Percentiles rank a stretch among this genome's conserved stretches.
phyloP scores from a whole-genome alignment of 2,797 vertebrate species.

The Pipistrellus kuhlii region DNA sequence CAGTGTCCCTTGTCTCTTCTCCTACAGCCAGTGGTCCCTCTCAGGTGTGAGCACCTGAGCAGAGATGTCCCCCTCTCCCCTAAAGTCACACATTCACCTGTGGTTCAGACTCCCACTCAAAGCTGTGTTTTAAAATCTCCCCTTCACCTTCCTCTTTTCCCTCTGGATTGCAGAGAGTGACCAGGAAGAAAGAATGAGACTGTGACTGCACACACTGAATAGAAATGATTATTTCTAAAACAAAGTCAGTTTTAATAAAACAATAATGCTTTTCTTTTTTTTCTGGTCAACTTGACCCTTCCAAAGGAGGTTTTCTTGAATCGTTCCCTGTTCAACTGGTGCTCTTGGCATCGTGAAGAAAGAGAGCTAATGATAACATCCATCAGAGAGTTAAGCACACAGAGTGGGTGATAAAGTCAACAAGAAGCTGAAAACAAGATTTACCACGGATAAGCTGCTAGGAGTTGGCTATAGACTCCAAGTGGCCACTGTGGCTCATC shows the following conservation, averaged over 20 bases:
- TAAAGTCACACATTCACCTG: background rate
- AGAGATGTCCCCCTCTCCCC: background rate
- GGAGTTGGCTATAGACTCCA: constrained; percentile 16
- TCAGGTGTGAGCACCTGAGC: background rate
- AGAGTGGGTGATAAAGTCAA: constrained; percentile 73
- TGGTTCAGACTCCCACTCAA: background rate
- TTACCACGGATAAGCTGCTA: constrained; percentile 40
- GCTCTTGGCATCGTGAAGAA: constrained; percentile 45
- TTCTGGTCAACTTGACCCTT: constrained; percentile 6
- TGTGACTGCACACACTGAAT: background rate
- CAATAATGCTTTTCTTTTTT: background rate
- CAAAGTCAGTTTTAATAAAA: constrained; percentile 27
- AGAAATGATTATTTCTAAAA: constrained; percentile 50
- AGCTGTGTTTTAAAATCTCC: background rate
- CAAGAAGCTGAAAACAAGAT: constrained; percentile 72
- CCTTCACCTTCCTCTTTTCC: background rate
- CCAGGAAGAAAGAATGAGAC: constrained; percentile 22
- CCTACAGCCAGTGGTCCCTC: background rate
- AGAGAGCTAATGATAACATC: constrained; percentile 61
- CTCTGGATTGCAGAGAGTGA: background rate
- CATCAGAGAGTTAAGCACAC: constrained; percentile 48
- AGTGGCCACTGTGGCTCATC: constrained; percentile 41
- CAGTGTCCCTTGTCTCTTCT: background rate
- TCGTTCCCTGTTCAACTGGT: constrained; percentile 22
- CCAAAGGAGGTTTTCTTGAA: constrained; percentile 41